Evolutionary conservation across 2,113 vertebrate species (phyloP).

Genomic region (Symphodus melops): DNA sequence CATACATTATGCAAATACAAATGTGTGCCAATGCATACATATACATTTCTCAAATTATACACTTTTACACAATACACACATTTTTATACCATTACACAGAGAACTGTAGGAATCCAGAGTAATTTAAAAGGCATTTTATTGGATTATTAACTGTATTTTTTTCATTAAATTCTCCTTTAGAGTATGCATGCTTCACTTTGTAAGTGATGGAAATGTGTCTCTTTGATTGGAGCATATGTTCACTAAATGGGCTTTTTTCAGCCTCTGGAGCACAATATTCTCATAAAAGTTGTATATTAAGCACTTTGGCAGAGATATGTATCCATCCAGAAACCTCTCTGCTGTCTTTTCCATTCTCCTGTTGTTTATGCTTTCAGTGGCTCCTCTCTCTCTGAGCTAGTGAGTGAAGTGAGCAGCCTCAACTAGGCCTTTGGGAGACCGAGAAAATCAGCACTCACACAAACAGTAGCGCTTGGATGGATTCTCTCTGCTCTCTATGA

Average conservation of each 20-base stretch:
- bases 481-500: constrained; percentile 39
- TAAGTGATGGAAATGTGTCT: constrained; percentile 9
- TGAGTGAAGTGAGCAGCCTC: constrained; percentile 39
- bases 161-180: constrained; percentile 7
- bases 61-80: constrained; percentile 2
- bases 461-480: constrained; percentile 71
- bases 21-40: constrained; percentile 29
- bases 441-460: constrained; percentile 25
- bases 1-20: constrained; percentile 71
- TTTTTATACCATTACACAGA: not conserved
- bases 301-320: constrained; percentile 19
- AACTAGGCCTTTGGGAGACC: constrained; percentile 39
- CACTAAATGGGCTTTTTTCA: constrained; percentile 26
- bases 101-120: not conserved
- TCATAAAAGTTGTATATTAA: constrained; percentile 35
- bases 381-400: constrained; percentile 32
- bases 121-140: constrained; percentile 20
- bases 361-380: constrained; percentile 36
- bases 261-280: constrained; percentile 6
- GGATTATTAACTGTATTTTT: constrained; percentile 7
- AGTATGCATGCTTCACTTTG: not conserved
- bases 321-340: constrained; percentile 29
- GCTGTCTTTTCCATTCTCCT: constrained; percentile 40
- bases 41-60: constrained; percentile 13
- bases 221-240: constrained; percentile 2